A percentile compares a stretch with the other conserved stretches of the same genome.
Conservation (phyloP, 1,140 invertebrate genomes). For the Drosophila arizonae region DNA sequence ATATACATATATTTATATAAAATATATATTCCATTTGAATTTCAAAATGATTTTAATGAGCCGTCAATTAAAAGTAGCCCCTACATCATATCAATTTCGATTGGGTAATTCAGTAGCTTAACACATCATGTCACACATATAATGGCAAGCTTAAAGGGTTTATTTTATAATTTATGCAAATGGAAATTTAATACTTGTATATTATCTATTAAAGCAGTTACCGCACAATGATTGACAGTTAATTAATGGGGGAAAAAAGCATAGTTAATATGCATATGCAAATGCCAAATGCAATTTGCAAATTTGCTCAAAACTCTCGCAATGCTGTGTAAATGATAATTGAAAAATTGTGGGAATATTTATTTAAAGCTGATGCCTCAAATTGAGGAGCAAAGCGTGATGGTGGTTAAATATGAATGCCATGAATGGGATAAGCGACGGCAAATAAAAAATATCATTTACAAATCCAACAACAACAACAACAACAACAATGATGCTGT, state of each 20-base stretch:
- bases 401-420: conserved; percentile 53
- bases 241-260: neutral
- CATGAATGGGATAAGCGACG: conserved; percentile 12
- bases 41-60: too few relatives aligned
- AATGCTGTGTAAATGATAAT: conserved; percentile 43
- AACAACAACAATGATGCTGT: neutral
- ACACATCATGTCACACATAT: too few relatives aligned
- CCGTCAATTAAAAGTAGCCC: too few relatives aligned
- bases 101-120: too few relatives aligned
- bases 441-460: neutral
- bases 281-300: conserved; percentile 12
- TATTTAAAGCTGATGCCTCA: conserved; percentile 48
- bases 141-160: neutral
- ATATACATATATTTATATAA: too few relatives aligned
- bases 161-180: neutral
- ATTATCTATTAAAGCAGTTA: neutral
- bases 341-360: conserved; percentile 53
- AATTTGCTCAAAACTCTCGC: neutral
- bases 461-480: neutral
- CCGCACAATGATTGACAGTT: neutral
- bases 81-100: too few relatives aligned
- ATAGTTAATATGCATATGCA: conserved; percentile 11
- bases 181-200: neutral
- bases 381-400: conserved; percentile 54
- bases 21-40: too few relatives aligned